These are phyloP conservation scores for Dromas ardeola DNA, from an alignment of 2,113 vertebrate genomes.

Conservation along the genomic window DNA sequence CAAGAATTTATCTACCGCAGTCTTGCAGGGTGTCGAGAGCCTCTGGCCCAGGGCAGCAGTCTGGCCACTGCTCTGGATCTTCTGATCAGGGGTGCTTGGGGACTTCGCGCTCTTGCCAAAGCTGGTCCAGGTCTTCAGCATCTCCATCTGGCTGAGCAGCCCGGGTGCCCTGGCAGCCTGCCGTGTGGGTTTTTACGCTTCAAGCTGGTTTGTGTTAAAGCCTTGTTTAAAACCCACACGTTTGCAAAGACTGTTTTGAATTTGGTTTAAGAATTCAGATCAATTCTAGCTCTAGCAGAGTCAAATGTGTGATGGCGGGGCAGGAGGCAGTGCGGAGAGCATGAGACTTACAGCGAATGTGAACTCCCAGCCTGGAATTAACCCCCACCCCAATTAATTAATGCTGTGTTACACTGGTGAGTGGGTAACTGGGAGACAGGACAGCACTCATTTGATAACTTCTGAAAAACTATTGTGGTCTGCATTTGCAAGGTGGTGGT, in stretches of 20 bases:
- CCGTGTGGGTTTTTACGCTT: not conserved
- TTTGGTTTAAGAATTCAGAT: not conserved
- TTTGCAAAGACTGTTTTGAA: not conserved
- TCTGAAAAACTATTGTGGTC: not conserved
- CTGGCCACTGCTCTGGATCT: not conserved
- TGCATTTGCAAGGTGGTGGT: not conserved
- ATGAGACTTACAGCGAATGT: not conserved
- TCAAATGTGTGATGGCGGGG: not conserved
- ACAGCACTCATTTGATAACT: not conserved
- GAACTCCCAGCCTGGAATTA: not conserved
- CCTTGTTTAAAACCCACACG: fast-evolving
- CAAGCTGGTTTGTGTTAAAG: not conserved
- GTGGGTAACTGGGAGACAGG: too few species aligned
- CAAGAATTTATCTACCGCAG: not conserved
- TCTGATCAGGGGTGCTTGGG: fast-evolving
- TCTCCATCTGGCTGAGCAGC: not conserved
- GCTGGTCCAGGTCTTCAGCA: not conserved
- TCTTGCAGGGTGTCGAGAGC: not conserved
- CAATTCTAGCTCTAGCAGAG: not conserved
- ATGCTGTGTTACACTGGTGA: fast-evolving
- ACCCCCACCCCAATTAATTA: not conserved
- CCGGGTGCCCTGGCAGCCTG: fast-evolving
- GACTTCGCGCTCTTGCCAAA: not conserved
- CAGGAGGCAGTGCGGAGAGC: fast-evolving
- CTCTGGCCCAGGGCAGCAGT: not conserved